Evolutionary conservation across 1,140 invertebrate species (phyloP).

Genomic region (Pteromalus puparum): DNA sequence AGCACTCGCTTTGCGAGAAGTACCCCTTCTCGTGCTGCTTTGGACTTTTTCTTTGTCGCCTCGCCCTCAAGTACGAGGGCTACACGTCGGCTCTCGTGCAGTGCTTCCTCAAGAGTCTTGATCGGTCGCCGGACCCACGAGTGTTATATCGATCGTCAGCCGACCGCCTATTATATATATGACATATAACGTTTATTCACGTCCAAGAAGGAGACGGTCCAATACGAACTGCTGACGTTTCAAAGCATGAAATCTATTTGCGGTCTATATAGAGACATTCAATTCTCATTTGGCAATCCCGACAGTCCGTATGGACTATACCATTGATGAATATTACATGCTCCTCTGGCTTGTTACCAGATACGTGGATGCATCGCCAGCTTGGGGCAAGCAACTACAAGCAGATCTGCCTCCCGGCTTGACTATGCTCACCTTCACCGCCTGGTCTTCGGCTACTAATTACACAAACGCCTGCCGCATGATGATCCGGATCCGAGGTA

Average conservation of each 20-base stretch:
- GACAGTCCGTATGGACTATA: neutral
- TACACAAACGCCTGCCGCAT: conserved; percentile 79
- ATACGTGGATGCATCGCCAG: conserved; percentile 78
- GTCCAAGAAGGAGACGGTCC: no score
- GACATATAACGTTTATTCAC: no score
- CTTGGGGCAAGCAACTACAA: conserved; percentile 81
- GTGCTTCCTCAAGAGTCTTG: conserved; percentile 49
- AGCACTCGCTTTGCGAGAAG: no score
- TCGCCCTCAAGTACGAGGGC: neutral
- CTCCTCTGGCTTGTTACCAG: conserved; percentile 61
- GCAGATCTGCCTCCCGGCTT: conserved; percentile 78
- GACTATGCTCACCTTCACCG: conserved; percentile 79
- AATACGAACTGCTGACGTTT: no score
- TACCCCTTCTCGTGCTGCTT: no score
- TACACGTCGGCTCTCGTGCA: neutral
- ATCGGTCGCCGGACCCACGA: conserved; percentile 48
- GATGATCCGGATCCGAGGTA: conserved; percentile 79
- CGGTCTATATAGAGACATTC: neutral
- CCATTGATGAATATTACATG: neutral
- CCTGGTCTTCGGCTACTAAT: conserved; percentile 76
- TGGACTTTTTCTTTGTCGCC: conserved; percentile 20
- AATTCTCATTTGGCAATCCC: neutral
- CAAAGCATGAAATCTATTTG: no score
- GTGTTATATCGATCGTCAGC: no score
- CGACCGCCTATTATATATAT: no score